These are phyloP conservation scores for Megaceryle maxima DNA, from an alignment of 2,113 vertebrate genomes.

Conservation along the genomic window DNA sequence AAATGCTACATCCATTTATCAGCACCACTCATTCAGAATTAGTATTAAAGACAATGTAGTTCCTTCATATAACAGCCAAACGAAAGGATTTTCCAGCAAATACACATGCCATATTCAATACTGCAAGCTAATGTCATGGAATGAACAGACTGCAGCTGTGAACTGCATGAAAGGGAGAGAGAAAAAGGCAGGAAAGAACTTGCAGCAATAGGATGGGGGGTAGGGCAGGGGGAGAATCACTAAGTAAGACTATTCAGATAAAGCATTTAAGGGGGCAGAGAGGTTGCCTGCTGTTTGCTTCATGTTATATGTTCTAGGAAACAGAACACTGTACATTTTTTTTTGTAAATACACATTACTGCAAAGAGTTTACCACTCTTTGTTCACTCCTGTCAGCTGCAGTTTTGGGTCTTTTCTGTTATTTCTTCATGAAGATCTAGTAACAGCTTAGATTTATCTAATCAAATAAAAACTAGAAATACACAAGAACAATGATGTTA, in stretches of 20 bases:
- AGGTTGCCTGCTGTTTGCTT: neutral
- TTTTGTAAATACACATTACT: neutral
- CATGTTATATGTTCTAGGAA: neutral
- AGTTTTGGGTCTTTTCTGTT: neutral
- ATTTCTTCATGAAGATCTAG: neutral
- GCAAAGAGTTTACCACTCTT: neutral
- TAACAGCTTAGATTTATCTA: neutral
- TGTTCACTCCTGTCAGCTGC: neutral
- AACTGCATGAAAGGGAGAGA: neutral
- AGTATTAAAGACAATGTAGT: neutral
- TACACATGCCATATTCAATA: neutral
- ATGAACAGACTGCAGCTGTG: neutral
- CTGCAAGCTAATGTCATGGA: neutral
- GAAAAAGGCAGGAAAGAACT: neutral
- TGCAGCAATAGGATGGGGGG: neutral
- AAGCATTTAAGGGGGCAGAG: neutral
- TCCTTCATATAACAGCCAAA: neutral
- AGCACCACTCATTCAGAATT: neutral
- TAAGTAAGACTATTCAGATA: neutral
- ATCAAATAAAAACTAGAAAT: neutral
- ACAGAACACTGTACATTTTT: neutral
- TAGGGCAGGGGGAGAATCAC: rapidly evolving
- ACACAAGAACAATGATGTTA: neutral
- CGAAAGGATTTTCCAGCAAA: neutral
- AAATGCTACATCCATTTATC: neutral